Percentiles rank a stretch among this genome's conserved stretches.
Evolutionary conservation across 2,888 invertebrate species (phyloP).

Genomic region (Congeria kusceri): DNA sequence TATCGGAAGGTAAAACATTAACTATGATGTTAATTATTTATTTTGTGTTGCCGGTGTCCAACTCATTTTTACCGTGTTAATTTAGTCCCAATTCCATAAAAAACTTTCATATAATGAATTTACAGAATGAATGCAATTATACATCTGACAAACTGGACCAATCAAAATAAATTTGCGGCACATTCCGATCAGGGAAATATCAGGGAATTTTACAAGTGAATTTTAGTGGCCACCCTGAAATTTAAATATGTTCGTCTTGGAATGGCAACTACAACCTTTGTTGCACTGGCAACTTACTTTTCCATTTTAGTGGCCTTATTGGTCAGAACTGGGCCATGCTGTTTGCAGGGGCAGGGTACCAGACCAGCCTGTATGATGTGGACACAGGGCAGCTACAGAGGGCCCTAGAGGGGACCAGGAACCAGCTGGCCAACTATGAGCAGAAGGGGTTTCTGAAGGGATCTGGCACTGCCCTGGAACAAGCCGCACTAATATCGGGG

Average conservation of each 20-base stretch:
- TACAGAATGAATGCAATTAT: too few species aligned
- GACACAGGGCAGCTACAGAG: constrained; percentile 73
- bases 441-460: constrained; percentile 90
- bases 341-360: constrained; percentile 94
- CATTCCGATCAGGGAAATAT: too few species aligned
- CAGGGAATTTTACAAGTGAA: too few species aligned
- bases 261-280: too few species aligned
- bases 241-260: too few species aligned
- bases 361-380: constrained; percentile 93
- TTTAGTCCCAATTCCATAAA: too few species aligned
- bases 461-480: constrained; percentile 90
- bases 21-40: background rate
- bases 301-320: constrained; percentile 92
- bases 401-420: constrained; percentile 62
- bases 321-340: constrained; percentile 99
- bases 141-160: too few species aligned
- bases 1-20: constrained; percentile 43
- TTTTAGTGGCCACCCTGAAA: too few species aligned
- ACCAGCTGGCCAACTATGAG: constrained; percentile 65
- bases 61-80: background rate
- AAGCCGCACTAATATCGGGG: constrained; percentile 92
- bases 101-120: too few species aligned
- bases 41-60: background rate
- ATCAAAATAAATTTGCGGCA: too few species aligned
- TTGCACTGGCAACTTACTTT: too few species aligned